phyloP scores from a whole-genome alignment of 2,888 invertebrate genomes.

The Dorcus parallelipipedus region DNA sequence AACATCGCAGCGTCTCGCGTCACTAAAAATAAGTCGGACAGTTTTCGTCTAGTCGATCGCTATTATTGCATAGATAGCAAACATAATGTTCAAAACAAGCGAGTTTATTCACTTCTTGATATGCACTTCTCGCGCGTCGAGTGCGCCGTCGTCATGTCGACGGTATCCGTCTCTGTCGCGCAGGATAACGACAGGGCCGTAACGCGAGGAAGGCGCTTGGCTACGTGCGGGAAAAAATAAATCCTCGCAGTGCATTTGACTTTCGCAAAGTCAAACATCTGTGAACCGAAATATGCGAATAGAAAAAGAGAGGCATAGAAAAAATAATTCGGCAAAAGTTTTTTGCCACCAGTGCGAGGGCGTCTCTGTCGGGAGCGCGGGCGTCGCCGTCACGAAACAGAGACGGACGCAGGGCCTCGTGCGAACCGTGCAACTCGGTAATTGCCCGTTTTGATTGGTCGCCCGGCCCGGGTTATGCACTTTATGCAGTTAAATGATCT shows the following conservation, averaged over 20 bases:
- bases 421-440: constrained; percentile 14
- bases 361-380: background rate
- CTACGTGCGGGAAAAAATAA: constrained; percentile 11
- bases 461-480: constrained; percentile 24
- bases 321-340: constrained; percentile 26
- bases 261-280: constrained; percentile 45
- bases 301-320: constrained; percentile 33
- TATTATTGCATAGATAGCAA: constrained; percentile 48
- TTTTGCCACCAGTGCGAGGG: constrained; percentile 10
- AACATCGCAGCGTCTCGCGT: background rate
- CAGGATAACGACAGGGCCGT: background rate
- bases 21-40: constrained; percentile 40
- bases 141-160: background rate
- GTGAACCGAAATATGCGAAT: constrained; percentile 26
- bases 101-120: constrained; percentile 46
- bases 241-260: constrained; percentile 37
- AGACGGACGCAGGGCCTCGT: constrained; percentile 4
- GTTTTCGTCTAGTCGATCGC: constrained; percentile 48
- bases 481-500: constrained; percentile 24
- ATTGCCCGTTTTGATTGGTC: constrained; percentile 25
- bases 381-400: constrained; percentile 2
- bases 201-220: background rate
- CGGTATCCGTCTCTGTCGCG: constrained; percentile 10
- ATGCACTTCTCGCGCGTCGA: constrained; percentile 27
- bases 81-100: constrained; percentile 42